Evolutionary conservation across 1,140 invertebrate genomes (phyloP), one percentile per base, ranked within the genome.

Genomic region (Pollicipes pollicipes): DNA sequence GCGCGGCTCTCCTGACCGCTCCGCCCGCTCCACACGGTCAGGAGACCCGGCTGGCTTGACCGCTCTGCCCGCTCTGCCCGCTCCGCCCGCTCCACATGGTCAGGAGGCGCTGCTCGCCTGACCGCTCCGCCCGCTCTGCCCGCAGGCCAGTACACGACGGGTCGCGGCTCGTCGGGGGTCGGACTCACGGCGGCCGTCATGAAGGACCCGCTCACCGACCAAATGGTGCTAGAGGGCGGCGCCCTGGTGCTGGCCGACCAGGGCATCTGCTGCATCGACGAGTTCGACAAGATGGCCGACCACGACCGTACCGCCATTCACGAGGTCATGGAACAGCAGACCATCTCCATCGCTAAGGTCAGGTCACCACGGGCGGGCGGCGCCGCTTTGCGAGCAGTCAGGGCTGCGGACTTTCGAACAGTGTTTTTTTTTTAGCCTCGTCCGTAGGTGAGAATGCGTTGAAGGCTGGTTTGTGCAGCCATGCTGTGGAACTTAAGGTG

Each of bases 261-360:
- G 74, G 86, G 97, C 30, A 91, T 99, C 58, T 99, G 97, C 79
- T 99, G 97, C 78, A 99, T 99, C 80, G 97, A 99, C 78, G 97
- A 99, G 82, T 99, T 99, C 82, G 97, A 99, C 80, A 99, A 99
- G 83, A 99, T 99, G 96, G 89, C 94, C 66, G 96, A 99, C 72
- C 78, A 80, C 24, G 97, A 99, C 81, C 85, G 96, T 76, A 97
- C 95, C 0, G 93, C 97, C 64, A 98, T 99, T 76, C 97, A 99
- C 79, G 97, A 99, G 82, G 94, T 96, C 10, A 99, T 99, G 97
- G 97, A 99, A 83, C 97, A 99, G 78, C 97, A 99, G 82, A 99
- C 97, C 1, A 98, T 99, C 74, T 98, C 95, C 66, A 98, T 99
- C 78, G 96, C 97, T 21, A 99, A 99, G 84, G 89, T 90, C 73